Percentiles rank a stretch among this genome's conserved stretches.
Evolutionary conservation across 2,797 vertebrate species (phyloP).

Genomic region (Sphenodon punctatus): DNA sequence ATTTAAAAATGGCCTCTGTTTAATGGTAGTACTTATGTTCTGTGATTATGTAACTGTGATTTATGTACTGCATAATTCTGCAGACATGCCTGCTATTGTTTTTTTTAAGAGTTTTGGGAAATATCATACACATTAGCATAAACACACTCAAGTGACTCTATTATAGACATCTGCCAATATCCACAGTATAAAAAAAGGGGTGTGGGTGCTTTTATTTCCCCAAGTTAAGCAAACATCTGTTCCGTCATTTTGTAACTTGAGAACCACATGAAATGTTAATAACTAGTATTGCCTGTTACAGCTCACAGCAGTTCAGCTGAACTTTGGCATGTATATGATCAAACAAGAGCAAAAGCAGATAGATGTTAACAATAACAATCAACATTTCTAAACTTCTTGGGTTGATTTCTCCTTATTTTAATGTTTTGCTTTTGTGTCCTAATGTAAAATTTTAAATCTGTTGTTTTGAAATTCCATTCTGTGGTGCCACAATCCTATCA

Average conservation of each 20-base stretch:
- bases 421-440: too few species aligned
- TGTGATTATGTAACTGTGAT: too few species aligned
- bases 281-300: background rate
- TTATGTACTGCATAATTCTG: too few species aligned
- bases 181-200: constrained; percentile 23
- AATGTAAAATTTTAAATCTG: too few species aligned
- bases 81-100: too few species aligned
- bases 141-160: background rate
- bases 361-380: too few species aligned
- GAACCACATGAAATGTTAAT: background rate
- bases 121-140: background rate
- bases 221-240: constrained; percentile 33
- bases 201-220: constrained; percentile 37
- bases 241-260: constrained; percentile 31
- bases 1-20: too few species aligned
- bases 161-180: constrained; percentile 12
- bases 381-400: background rate
- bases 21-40: too few species aligned
- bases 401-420: too few species aligned
- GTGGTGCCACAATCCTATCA: background rate
- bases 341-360: too few species aligned
- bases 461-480: background rate
- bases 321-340: too few species aligned
- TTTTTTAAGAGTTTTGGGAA: background rate
- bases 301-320: background rate